Evolutionary conservation across 2,113 vertebrate species (phyloP).

Genomic region (Nanorana parkeri): DNA sequence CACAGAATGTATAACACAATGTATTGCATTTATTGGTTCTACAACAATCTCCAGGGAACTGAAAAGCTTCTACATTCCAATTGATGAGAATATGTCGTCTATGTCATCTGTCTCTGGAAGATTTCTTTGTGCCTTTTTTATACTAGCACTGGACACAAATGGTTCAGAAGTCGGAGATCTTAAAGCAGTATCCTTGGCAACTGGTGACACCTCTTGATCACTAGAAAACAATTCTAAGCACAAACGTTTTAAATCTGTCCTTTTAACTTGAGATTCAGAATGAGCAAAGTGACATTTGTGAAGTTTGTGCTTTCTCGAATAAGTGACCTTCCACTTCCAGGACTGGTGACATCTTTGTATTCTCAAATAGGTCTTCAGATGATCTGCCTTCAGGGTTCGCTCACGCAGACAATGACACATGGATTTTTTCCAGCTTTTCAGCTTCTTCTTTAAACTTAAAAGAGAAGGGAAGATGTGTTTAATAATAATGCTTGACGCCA

Average conservation of each 20-base stretch:
- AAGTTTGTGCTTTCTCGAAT: not conserved
- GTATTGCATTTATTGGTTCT: not conserved
- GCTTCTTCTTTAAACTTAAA: conserved; percentile 8
- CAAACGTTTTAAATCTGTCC: not conserved
- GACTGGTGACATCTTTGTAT: conserved; percentile 6
- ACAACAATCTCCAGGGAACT: not conserved
- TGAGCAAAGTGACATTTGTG: conserved; percentile 3
- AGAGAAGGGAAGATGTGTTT: not conserved
- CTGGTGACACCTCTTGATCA: not conserved
- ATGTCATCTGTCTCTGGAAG: conserved; percentile 24
- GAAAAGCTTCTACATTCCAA: conserved; percentile 22
- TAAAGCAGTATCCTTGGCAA: not conserved
- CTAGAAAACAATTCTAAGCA: conserved; percentile 5
- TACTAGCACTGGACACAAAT: not conserved
- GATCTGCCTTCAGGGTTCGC: not conserved
- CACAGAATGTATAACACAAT: not conserved
- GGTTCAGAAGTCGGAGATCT: not conserved
- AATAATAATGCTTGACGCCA: not conserved
- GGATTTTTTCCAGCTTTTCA: conserved; percentile 38
- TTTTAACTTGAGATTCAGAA: conserved; percentile 21
- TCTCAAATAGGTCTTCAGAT: not conserved
- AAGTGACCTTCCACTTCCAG: not conserved
- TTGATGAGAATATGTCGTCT: conserved; percentile 53
- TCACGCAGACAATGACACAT: conserved; percentile 20
- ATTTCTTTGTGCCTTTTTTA: not conserved